Base-by-base conservation (phyloP, 2,888 invertebrate species). In the Hybos culiciformis region DNA sequence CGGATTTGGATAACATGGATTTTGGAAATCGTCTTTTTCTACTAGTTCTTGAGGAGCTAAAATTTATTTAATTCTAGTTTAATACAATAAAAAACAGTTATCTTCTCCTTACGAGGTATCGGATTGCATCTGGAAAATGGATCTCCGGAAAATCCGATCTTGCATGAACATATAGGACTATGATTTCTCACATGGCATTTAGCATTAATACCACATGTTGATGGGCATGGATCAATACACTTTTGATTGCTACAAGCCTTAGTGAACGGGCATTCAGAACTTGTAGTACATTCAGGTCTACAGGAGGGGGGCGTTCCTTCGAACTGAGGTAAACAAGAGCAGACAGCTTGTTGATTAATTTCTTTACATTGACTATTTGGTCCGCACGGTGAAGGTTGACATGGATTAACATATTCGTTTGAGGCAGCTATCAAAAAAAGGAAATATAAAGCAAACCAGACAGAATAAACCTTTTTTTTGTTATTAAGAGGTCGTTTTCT, bases 341-440 rank as follows among this genome's bases (percentile, higher is more conserved):
- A 84, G 1, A 77, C 75, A 7, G 77, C 75, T 67, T 80, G 71
- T 32, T 72, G 74, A 53, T 81, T 81, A 1, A 75, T 59, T 45
- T 72, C 70, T 53, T 76, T 74, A 56, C 85, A 85, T 61, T 81
- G 81, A 56, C 83, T 82, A 56, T 83, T 81, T n/a, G 82, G 78
- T 3, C 83, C 83, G 56, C 83, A 83, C 1, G 81, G 82, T 38
- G 79, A 76, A 38, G 77, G 74, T 49, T 66, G 54, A 41, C 64
- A 65, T 4, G 63, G 60, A 48, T 62, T 62, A 1, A 59, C 49
- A 41, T 61, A 60, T 24, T 60, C 60, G 20, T 53, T 53, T 5
- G 53, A 37, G 26, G 50, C 41, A 4, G 56, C 58, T 59, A 43
- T 33, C 46, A 43, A 32, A 3, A 39, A 42, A 41, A n/a, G n/a